phyloP scores from a whole-genome alignment of 2,888 invertebrate genomes.

The Imbricaverruca yamaguchii region DNA sequence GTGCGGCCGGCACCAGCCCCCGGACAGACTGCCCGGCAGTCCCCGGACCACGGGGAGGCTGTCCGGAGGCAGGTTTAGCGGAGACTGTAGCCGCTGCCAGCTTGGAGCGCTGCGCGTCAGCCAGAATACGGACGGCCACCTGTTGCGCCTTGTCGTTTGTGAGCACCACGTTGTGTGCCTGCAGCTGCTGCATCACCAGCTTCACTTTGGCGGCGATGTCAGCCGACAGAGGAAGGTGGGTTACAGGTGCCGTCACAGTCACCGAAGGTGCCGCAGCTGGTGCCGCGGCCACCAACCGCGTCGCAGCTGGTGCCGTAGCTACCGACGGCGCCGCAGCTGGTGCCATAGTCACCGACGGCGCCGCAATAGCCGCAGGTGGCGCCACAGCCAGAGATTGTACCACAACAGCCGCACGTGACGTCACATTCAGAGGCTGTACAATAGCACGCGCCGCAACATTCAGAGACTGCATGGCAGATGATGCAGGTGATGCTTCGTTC shows the following conservation, averaged over 20 bases:
- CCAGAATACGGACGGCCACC: background rate
- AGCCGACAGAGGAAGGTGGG: background rate
- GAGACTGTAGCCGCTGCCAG: background rate
- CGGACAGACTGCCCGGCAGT: background rate
- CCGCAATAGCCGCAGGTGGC: background rate
- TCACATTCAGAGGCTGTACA: no score
- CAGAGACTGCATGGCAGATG: no score
- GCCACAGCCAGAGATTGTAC: no score
- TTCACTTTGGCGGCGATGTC: background rate
- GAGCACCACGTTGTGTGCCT: constrained; percentile 7
- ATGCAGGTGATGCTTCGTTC: background rate
- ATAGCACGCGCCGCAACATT: no score
- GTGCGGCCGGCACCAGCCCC: background rate
- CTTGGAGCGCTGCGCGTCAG: background rate
- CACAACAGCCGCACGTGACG: no score
- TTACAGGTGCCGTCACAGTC: background rate
- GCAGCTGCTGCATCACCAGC: constrained; percentile 8
- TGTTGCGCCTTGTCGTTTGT: constrained; percentile 8
- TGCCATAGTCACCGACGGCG: no score
- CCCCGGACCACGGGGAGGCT: no score
- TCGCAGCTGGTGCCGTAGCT: no score
- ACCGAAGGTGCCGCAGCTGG: background rate
- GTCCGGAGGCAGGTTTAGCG: no score
- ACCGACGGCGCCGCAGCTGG: no score
- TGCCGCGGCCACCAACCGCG: no score